These are phyloP conservation scores for Macroglossus sobrinus DNA, from an alignment of 2,113 vertebrate species.

Conservation along the genomic window DNA sequence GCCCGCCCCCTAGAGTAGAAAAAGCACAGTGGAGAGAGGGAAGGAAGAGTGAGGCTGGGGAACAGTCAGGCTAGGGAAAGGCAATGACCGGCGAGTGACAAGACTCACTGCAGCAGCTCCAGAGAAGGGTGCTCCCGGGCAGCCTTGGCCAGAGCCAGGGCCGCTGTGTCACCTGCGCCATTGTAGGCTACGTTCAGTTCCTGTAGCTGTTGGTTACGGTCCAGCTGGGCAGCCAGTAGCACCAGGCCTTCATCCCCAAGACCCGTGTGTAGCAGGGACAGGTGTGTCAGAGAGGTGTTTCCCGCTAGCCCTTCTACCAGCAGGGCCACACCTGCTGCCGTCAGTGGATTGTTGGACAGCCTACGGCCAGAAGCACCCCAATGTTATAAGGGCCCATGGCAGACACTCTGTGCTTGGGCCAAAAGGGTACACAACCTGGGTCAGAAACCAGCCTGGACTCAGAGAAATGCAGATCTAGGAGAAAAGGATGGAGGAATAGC, in stretches of 20 bases:
- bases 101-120: conserved; percentile 89
- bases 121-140: conserved; percentile 88
- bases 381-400: neutral
- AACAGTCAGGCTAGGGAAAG: too few species aligned
- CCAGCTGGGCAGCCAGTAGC: conserved; percentile 84
- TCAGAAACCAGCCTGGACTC: neutral
- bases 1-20: neutral
- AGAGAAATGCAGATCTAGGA: neutral
- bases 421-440: neutral
- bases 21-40: rapidly evolving
- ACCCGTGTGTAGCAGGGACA: conserved; percentile 92
- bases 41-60: neutral
- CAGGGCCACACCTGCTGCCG: conserved; percentile 79
- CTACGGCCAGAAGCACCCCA: conserved; percentile 74
- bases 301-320: conserved; percentile 87
- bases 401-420: neutral
- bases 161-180: conserved; percentile 87
- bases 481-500: neutral
- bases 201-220: conserved; percentile 83
- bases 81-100: rapidly evolving
- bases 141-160: conserved; percentile 88
- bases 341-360: conserved; percentile 91
- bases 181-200: conserved; percentile 97
- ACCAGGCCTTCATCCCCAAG: conserved; percentile 86
- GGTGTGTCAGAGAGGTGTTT: conserved; percentile 86